phyloP scores from a whole-genome alignment of 2,797 vertebrate genomes.

The Gymnoscopelus microlampas region DNA sequence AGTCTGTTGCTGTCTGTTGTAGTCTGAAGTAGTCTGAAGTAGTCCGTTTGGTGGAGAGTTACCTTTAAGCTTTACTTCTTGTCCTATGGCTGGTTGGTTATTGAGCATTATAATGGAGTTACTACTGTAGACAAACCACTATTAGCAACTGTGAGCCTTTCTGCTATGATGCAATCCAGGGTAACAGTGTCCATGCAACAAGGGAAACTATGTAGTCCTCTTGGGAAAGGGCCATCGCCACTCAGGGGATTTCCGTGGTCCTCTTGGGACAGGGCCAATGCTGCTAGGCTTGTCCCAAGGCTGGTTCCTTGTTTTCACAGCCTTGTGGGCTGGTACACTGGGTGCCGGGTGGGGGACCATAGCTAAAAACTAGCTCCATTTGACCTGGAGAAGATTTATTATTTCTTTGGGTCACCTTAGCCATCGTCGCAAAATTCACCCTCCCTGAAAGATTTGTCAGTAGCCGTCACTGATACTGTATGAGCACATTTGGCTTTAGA shows the following conservation, averaged over 20 bases:
- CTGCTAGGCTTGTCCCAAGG: constrained; percentile 11
- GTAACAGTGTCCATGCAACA: constrained; percentile 28
- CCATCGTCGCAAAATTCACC: too few relatives aligned
- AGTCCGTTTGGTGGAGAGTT: too few relatives aligned
- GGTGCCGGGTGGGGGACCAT: background rate
- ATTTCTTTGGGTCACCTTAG: too few relatives aligned
- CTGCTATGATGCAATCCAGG: constrained; percentile 12
- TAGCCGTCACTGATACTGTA: too few relatives aligned
- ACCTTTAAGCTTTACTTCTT: too few relatives aligned
- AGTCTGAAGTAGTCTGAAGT: too few relatives aligned
- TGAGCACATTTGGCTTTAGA: background rate
- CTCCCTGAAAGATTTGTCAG: too few relatives aligned
- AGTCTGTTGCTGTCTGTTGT: too few relatives aligned
- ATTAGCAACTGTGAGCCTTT: too few relatives aligned
- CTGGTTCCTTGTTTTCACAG: constrained; percentile 19
- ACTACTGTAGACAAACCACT: too few relatives aligned
- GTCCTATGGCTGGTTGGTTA: too few relatives aligned
- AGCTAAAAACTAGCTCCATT: background rate
- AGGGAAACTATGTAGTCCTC: constrained; percentile 28
- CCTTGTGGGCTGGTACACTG: constrained; percentile 1
- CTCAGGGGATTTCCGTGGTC: constrained; percentile 21
- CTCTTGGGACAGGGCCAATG: constrained; percentile 33
- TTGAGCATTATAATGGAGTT: too few relatives aligned
- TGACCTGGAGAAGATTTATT: constrained; percentile 21
- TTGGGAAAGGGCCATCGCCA: constrained; percentile 24